Base-by-base conservation (phyloP, 92 coral and sea anemone species). In the Siderastrea siderea region DNA sequence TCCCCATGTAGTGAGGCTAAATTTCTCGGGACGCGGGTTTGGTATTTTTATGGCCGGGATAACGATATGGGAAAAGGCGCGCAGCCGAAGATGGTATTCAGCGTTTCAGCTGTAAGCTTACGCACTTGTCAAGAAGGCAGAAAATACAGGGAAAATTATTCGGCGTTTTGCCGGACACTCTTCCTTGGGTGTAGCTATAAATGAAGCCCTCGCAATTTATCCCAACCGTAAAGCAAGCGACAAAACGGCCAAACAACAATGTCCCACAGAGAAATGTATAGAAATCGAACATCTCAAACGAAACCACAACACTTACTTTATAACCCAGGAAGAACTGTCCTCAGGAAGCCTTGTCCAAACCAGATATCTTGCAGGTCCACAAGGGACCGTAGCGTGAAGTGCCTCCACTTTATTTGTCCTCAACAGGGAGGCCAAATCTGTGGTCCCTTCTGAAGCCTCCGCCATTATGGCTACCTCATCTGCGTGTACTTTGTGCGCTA, bases 321-420 rank as follows among this genome's bases (percentile, higher is more conserved):
- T 67, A 72, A 93, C 86, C 98, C 98, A 95, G 65, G 95, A 85
- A 8, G 92, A 81, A 74, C 71, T 86, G 81, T 95, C 96, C 71
- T 91, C 79, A 45, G 92, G 87, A 15, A 95, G 77, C 64, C 98
- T 80, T 68, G 98, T 95, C 98, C 98, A 95, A 1, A 95, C 94
- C 9, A 95, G 81, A 75, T 82, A 95, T 68, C 83, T 95, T 48
- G 76, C 88, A 60, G 87, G 94, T 48, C 94, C 96, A 55, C 91
- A 70, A 75, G 16, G 19, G 55, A 91, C 91, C 0, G 98, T 79
- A n/a, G 82, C 62, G 11, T 88, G 96, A 52, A 95, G 93, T 61
- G 94, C 91, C 82, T 95, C 94, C 15, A 93, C 96, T 68, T 89
- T 90, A 77, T 93, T 91, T 60, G 90, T 86, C 57, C 87, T 89